Conservation (phyloP, 2,113 vertebrate species). For the Microtus montanus region DNA sequence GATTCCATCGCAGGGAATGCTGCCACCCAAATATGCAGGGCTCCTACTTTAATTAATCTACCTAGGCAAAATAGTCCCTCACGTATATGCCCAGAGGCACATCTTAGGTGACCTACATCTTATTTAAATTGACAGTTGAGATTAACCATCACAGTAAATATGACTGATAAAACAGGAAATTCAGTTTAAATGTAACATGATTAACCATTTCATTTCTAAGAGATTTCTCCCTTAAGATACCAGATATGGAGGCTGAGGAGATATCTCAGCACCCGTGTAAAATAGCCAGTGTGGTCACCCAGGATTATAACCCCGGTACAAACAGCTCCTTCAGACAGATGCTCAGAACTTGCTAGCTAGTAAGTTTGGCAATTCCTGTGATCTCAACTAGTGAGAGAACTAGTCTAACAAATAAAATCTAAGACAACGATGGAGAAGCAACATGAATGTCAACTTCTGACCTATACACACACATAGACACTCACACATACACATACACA, state of each 20-base stretch:
- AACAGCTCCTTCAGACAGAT: too few relatives aligned
- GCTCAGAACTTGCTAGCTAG: background rate
- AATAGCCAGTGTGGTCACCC: background rate
- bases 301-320: background rate
- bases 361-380: background rate
- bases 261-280: background rate
- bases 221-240: background rate
- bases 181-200: background rate
- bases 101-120: background rate
- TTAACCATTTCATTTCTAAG: slow-evolving; percentile 21
- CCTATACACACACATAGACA: background rate
- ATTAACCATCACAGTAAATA: background rate
- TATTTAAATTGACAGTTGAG: background rate
- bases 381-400: background rate
- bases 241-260: too few relatives aligned
- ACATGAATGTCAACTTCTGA: background rate
- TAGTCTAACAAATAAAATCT: background rate
- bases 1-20: too few relatives aligned
- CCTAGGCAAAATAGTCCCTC: too few relatives aligned
- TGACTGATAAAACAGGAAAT: slow-evolving; percentile 16
- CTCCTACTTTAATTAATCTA: background rate
- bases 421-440: background rate
- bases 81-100: background rate
- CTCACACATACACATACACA: background rate
- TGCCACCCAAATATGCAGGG: too few relatives aligned